Evolutionary conservation across 1,140 invertebrate species (phyloP), one percentile per base, ranked within the genome.

Genomic region (Trachymyrmex septentrionalis): DNA sequence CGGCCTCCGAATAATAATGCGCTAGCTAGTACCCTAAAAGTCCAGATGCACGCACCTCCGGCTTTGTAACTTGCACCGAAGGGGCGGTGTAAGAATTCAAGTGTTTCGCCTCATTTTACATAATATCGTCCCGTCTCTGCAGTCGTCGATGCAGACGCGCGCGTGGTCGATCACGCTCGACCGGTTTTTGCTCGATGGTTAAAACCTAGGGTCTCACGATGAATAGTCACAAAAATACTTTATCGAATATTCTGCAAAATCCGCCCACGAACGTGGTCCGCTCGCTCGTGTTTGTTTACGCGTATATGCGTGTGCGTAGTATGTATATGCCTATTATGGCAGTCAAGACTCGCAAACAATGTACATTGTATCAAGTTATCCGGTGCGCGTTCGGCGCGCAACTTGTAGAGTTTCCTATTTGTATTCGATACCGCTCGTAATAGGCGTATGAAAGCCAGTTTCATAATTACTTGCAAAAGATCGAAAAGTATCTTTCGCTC

Each of bases 171-270:
- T 59, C 67, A 57, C 80, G 67, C 80, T 30, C 80, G 80, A 82
- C 24, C 66, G 24, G 61, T 14, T 34, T 34, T 78, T 30, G 77
- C 66, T 75, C 80, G 71, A 80, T 78, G 72, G 73, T 77, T 92
- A 88, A 88, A 88, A 86, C 63, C 86, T 89, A 90, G 81, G 69
- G 57, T 80, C 34, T 67, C 73, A 53, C 66, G 89, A 85, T 89
- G 92, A 93, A 93, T 91, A 93, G 91, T 94, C 94, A 95, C 91
- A 95, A 95, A 95, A 95, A 95, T 95, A 95, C 93, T 86, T 92
- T 86, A 90, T 88, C 66, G 67, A 91, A 91, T 89, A 91, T 92
- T 87, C 89, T 85, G 86, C 86, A 87, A 84, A 90, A 86, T 73
- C 61, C 86, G 77, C 78, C 69, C 85, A 87, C 67, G 76, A 87